Conservation (phyloP, 2,797 vertebrate species). For the Lithobates pipiens region DNA sequence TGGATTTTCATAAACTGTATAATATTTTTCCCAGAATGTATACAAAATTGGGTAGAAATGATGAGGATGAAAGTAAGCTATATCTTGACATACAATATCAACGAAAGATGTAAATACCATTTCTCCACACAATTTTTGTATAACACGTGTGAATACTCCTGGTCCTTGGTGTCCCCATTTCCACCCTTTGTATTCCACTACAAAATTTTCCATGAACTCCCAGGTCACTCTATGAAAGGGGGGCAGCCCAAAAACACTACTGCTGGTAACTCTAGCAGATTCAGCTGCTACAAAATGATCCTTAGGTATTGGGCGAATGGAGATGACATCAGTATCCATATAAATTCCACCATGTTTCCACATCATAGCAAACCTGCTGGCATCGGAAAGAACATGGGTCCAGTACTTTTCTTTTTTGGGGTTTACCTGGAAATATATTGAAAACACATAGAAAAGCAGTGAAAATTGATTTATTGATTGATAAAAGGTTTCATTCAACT, state of each 20-base stretch:
- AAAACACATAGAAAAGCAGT: not conserved
- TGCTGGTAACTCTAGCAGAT: not conserved
- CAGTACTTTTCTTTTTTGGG: constrained; percentile 8
- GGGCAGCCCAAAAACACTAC: constrained; percentile 27
- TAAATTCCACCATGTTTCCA: constrained; percentile 47
- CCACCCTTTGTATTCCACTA: constrained; percentile 24
- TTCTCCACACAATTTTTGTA: constrained; percentile 1
- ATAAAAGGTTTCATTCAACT: no score
- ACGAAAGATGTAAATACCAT: constrained; percentile 64
- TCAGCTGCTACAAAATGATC: constrained; percentile 30
- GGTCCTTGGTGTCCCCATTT: constrained; percentile 46
- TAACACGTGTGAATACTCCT: constrained; percentile 24
- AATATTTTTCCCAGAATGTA: constrained; percentile 70
- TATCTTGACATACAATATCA: constrained; percentile 66
- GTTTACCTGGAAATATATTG: not conserved
- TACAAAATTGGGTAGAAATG: constrained; percentile 77
- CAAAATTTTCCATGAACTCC: constrained; percentile 30
- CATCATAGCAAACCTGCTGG: constrained; percentile 21
- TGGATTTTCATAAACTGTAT: constrained; percentile 71
- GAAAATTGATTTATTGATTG: no score
- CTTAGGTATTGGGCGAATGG: constrained; percentile 13
- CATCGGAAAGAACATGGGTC: constrained; percentile 23
- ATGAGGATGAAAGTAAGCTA: constrained; percentile 76
- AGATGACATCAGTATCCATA: constrained; percentile 34
- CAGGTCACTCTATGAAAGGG: not conserved